Evolutionary conservation across 1,140 invertebrate genomes (phyloP).

Genomic region (Melipona quadrifasciata): DNA sequence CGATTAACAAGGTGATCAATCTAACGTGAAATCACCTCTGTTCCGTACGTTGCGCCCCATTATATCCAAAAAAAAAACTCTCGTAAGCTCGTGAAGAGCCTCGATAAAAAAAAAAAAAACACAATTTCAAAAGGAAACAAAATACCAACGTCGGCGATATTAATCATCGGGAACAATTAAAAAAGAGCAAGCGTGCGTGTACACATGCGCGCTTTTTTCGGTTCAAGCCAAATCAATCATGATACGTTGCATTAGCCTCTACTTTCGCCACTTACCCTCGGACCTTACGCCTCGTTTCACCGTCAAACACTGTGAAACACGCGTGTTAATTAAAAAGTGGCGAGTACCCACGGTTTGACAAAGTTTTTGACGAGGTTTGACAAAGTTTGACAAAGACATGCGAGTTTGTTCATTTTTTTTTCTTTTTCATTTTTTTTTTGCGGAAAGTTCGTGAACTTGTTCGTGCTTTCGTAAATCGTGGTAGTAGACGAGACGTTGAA

Average conservation of each 20-base stretch:
- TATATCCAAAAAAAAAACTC: background rate
- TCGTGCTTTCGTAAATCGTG: no score
- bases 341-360: background rate
- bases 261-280: background rate
- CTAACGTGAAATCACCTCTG: conserved; percentile 7
- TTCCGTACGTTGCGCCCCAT: background rate
- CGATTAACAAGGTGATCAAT: conserved; percentile 27
- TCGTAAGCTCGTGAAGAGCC: background rate
- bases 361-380: no score
- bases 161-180: conserved; percentile 13
- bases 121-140: background rate
- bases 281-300: background rate
- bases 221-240: background rate
- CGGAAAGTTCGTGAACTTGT: no score
- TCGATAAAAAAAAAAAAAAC: background rate
- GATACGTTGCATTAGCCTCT: background rate
- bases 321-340: background rate
- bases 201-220: background rate
- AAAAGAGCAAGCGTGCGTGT: background rate
- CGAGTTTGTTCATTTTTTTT: no score
- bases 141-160: background rate
- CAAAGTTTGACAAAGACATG: no score
- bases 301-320: background rate
- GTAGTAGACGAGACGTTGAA: no score
- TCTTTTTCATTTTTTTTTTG: no score